Conservation (phyloP, 2,888 invertebrate genomes). For the Galeruca laticollis region DNA sequence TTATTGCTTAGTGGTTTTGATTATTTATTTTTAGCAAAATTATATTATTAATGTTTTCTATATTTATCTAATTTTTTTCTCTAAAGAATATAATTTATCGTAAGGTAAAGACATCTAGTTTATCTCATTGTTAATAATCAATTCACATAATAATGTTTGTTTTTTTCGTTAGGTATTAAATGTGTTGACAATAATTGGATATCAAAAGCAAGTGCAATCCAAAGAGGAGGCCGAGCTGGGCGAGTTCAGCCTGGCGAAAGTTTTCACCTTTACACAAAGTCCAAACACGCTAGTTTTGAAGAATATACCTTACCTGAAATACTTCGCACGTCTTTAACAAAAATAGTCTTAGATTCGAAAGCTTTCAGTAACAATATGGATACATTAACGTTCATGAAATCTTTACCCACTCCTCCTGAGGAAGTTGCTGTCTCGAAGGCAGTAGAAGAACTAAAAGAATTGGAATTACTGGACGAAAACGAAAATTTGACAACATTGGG, state of each 20-base stretch:
- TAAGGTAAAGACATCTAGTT: slow-evolving; percentile 51
- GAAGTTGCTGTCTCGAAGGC: slow-evolving; percentile 69
- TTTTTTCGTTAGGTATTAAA: slow-evolving; percentile 60
- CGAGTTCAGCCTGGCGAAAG: slow-evolving; percentile 74
- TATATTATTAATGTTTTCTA: too few relatives aligned
- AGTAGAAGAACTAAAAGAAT: slow-evolving; percentile 71
- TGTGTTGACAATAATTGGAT: slow-evolving; percentile 73
- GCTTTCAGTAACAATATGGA: slow-evolving; percentile 72
- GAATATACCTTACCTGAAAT: slow-evolving; percentile 75
- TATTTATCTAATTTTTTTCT: too few relatives aligned
- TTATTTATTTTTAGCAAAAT: too few relatives aligned
- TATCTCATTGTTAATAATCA: slow-evolving; percentile 45
- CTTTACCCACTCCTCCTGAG: slow-evolving; percentile 75
- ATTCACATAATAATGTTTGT: too few relatives aligned
- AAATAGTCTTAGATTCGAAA: slow-evolving; percentile 73
- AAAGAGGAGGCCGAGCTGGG: slow-evolving; percentile 78
- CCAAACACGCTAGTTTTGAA: slow-evolving; percentile 68
- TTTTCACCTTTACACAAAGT: slow-evolving; percentile 70
- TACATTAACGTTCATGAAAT: slow-evolving; percentile 71
- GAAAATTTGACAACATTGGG: slow-evolving; percentile 77
- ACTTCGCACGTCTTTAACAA: slow-evolving; percentile 70
- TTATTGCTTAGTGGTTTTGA: too few relatives aligned
- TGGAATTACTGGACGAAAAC: slow-evolving; percentile 71
- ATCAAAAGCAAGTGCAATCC: slow-evolving; percentile 73
- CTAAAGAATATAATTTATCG: too few relatives aligned